Base-by-base conservation (phyloP, 2,888 invertebrate species). In the Ametastegia equiseti region DNA sequence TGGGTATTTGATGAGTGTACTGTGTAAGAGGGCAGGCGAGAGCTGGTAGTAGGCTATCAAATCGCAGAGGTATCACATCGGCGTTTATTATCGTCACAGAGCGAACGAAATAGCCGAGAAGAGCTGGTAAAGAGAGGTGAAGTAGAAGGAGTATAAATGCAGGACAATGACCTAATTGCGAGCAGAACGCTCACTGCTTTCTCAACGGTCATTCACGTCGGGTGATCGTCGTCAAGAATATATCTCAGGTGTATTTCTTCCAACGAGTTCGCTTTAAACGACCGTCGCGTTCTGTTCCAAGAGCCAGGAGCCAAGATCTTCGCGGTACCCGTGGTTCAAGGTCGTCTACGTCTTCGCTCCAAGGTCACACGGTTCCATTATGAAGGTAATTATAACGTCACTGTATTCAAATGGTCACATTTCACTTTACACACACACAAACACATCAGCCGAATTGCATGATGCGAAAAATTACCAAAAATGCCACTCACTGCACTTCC, bases 81-180 rank as follows among this genome's bases (percentile, higher is more conserved):
- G 1, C 5, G n/a, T 15, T 54, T 19, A 54, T 54, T 5, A 54
- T 54, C 15, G 13, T 67, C 15, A 19, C 7, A 4, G 13, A 36
- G 36, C 15, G 4, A 36, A n/a, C 6, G 11, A 27, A 50, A 45
- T 15, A 19, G 50, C 19, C 9, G 36, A 39, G 39, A 71, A 30
- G 33, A 42, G 69, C 30, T n/a, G 33, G 27, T n/a, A 47, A 23
- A 50, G 27, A n/a, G 71, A 23, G 54, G n/a, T 19, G 6, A 65
- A 33, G 45, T 47, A 73, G 79, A 39, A 63, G 75, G 87, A 87
- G 90, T 90, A 91, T 91, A 91, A 90, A 91, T 90, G 89, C 89
- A 91, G 90, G 89, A 90, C 90, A 90, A 90, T 91, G 91, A 91
- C 91, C 91, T 91, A 91, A 91, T 91, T 91, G 91, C 86, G 88